Conservation (phyloP, 2,113 vertebrate species). For the Gymnobelideus leadbeateri region DNA sequence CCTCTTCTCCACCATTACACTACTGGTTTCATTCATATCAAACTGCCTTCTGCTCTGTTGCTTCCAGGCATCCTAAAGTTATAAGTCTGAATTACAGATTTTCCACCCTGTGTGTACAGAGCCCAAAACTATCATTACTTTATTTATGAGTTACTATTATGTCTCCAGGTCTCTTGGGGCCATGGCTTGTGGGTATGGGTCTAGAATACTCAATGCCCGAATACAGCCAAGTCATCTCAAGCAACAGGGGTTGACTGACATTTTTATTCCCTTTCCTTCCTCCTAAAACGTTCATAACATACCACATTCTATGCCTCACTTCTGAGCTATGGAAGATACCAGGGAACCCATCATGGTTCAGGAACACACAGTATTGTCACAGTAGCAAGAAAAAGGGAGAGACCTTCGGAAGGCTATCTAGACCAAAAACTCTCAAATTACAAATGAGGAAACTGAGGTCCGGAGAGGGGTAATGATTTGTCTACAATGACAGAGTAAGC, state of each 20-base stretch:
- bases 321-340: background rate
- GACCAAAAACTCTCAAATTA: background rate
- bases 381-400: background rate
- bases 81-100: slow-evolving; percentile 7
- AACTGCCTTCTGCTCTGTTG: background rate
- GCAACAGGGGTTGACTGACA: background rate
- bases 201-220: background rate
- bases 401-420: background rate
- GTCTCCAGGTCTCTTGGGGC: background rate
- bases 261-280: background rate
- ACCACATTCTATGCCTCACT: background rate
- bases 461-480: background rate
- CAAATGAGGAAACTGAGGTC: background rate
- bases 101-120: background rate
- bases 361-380: background rate
- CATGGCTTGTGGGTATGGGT: background rate
- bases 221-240: background rate
- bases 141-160: background rate
- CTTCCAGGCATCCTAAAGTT: background rate
- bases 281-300: background rate
- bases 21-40: background rate
- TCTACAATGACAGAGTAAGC: background rate
- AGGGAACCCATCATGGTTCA: background rate
- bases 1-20: background rate
- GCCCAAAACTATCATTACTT: background rate